These are phyloP conservation scores for Cremastobaeus sp. DNA, from an alignment of 2,888 invertebrate genomes.

Conservation along the genomic window DNA sequence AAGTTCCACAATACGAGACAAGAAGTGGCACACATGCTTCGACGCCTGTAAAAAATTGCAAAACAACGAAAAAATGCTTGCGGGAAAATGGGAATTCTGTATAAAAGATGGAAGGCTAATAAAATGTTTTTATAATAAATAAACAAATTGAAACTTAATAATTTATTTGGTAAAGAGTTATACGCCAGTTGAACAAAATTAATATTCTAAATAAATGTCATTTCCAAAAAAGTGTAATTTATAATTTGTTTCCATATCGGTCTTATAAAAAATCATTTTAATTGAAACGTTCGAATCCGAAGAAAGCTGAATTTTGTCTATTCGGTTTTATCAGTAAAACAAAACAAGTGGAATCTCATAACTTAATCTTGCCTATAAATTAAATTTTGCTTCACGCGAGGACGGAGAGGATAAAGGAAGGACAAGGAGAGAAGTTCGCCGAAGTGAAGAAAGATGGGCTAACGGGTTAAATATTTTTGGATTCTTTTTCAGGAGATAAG, in stretches of 20 bases:
- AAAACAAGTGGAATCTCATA: constrained; percentile 9
- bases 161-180: too few relatives aligned
- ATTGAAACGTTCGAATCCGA: too few relatives aligned
- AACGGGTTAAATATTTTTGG: constrained; percentile 57
- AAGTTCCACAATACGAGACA: constrained; percentile 38
- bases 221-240: too few relatives aligned
- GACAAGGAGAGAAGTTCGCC: constrained; percentile 18
- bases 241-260: too few relatives aligned
- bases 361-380: constrained; percentile 15
- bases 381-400: constrained; percentile 3
- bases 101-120: too few relatives aligned
- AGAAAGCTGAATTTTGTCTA: too few relatives aligned
- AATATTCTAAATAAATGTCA: too few relatives aligned
- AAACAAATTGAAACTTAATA: too few relatives aligned
- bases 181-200: too few relatives aligned
- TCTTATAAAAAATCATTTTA: too few relatives aligned
- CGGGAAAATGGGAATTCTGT: neutral
- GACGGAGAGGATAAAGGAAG: constrained; percentile 4
- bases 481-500: constrained; percentile 47
- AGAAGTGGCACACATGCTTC: constrained; percentile 30
- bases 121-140: too few relatives aligned
- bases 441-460: constrained; percentile 42
- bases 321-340: too few relatives aligned
- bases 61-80: constrained; percentile 14
- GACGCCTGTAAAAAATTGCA: constrained; percentile 12